Evolutionary conservation across 2,797 vertebrate genomes (phyloP).

Genomic region (Zonotrichia albicollis): DNA sequence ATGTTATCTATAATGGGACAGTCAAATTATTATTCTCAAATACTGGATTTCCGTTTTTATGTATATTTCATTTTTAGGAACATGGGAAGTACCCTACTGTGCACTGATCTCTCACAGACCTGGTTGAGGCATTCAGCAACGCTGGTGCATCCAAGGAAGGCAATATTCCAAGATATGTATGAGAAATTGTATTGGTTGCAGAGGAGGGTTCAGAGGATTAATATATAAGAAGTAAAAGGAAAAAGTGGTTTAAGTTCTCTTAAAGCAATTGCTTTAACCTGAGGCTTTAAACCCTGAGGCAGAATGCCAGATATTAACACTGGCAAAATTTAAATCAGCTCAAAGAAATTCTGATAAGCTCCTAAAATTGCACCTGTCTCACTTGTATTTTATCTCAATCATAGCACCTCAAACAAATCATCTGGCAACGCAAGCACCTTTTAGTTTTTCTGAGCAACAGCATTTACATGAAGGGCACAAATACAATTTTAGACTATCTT

Average conservation of each 20-base stretch:
- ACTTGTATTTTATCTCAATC: neutral
- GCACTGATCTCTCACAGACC: neutral
- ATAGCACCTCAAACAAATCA: neutral
- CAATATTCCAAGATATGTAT: neutral
- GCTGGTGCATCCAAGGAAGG: neutral
- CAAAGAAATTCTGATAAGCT: neutral
- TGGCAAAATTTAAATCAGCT: slow-evolving; percentile 22
- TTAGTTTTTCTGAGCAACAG: neutral
- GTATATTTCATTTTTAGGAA: neutral
- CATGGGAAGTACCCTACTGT: neutral
- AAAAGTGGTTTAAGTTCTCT: neutral
- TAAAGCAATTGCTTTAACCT: neutral
- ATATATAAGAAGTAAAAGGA: neutral
- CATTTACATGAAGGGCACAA: neutral
- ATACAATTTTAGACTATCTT: neutral
- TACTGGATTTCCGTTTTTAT: neutral
- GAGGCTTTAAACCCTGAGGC: neutral
- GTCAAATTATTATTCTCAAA: neutral
- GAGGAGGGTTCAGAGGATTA: neutral
- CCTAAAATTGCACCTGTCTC: neutral
- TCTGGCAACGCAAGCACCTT: neutral
- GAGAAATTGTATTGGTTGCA: neutral
- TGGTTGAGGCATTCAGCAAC: neutral
- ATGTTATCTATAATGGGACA: neutral
- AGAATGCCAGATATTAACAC: neutral